phyloP scores from a whole-genome alignment of 2,888 invertebrate genomes.

The Volucella inanis region DNA sequence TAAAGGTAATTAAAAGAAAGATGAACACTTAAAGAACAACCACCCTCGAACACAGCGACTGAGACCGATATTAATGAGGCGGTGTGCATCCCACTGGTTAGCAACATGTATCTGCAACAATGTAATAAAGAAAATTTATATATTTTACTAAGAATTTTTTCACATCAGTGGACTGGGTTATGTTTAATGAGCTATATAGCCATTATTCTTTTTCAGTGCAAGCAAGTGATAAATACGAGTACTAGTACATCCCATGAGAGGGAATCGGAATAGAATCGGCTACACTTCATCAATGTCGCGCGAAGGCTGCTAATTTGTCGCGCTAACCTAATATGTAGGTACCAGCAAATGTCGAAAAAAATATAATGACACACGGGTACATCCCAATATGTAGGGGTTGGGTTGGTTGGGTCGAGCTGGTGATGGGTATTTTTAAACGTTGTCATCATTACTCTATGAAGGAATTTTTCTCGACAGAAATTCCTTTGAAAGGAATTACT shows the following conservation, averaged over 20 bases:
- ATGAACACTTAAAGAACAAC: background rate
- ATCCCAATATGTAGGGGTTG: background rate
- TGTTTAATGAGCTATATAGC: slow-evolving; percentile 32
- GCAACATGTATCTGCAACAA: slow-evolving; percentile 63
- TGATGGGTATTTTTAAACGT: slow-evolving; percentile 15
- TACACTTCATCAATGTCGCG: slow-evolving; percentile 15
- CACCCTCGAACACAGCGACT: background rate
- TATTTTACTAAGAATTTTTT: background rate
- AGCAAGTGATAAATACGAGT: slow-evolving; percentile 31
- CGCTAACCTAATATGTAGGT: slow-evolving; percentile 17
- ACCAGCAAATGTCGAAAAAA: slow-evolving; percentile 26
- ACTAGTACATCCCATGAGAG: slow-evolving; percentile 24
- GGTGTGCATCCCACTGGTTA: background rate
- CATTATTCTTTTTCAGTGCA: slow-evolving; percentile 38
- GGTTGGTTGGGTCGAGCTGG: background rate
- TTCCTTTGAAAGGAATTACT: background rate
- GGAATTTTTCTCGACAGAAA: slow-evolving; percentile 9
- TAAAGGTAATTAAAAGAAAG: background rate
- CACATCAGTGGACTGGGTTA: slow-evolving; percentile 1
- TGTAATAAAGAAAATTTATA: background rate
- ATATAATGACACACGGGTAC: slow-evolving; percentile 21
- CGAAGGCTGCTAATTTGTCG: slow-evolving; percentile 36
- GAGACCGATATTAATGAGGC: background rate
- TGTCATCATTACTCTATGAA: slow-evolving; percentile 10
- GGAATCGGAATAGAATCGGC: slow-evolving; percentile 4